These are phyloP conservation scores for Pluvialis apricaria DNA, from an alignment of 2,113 vertebrate genomes.

Conservation along the genomic window DNA sequence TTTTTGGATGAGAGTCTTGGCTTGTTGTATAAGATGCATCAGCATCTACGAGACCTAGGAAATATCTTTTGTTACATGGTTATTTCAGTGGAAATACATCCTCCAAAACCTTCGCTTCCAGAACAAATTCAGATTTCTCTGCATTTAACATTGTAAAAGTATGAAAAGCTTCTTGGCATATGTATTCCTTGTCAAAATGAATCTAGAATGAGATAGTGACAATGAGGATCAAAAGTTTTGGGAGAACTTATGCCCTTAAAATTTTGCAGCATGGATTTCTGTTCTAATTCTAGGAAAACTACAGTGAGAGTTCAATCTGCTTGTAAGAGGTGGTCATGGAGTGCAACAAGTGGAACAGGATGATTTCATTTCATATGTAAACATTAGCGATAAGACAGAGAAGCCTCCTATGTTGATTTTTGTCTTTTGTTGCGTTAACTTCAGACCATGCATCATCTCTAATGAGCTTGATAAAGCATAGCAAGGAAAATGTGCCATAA, in stretches of 20 bases:
- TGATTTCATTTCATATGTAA: conserved; percentile 41
- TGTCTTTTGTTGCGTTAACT: conserved; percentile 58
- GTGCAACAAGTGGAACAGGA: conserved; percentile 24
- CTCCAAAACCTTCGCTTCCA: conserved; percentile 2
- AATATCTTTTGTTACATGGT: conserved; percentile 32
- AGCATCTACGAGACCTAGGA: neutral
- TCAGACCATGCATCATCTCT: conserved; percentile 73
- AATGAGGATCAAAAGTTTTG: neutral
- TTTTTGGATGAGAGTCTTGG: conserved; percentile 48
- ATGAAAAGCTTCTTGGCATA: conserved; percentile 10
- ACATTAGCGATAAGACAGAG: conserved; percentile 15
- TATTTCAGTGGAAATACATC: conserved; percentile 24
- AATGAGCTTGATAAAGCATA: conserved; percentile 76
- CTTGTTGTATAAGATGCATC: neutral
- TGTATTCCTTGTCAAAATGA: neutral
- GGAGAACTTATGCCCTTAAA: neutral
- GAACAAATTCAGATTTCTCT: conserved; percentile 32
- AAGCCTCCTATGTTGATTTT: neutral
- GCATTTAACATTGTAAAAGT: neutral
- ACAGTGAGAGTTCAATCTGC: neutral
- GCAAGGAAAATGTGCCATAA: conserved; percentile 67
- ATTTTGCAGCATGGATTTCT: neutral
- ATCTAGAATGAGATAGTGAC: neutral
- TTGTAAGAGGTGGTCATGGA: neutral
- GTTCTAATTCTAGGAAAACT: neutral